These are phyloP conservation scores for Chiroxiphia lanceolata DNA, from an alignment of 2,797 vertebrate genomes.

Conservation along the genomic window DNA sequence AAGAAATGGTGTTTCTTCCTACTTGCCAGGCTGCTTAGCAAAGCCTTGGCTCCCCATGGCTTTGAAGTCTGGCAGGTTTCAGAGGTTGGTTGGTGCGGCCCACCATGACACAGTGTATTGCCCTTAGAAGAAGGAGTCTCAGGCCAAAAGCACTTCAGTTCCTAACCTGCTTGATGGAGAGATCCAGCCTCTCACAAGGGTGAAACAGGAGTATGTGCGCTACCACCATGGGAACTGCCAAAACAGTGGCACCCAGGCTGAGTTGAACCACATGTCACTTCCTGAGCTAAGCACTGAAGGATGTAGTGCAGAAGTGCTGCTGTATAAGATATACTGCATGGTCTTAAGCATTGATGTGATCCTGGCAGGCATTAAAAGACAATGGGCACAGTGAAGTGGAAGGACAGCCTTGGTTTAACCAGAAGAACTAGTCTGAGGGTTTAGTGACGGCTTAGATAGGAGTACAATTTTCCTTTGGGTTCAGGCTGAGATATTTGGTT, in stretches of 20 bases:
- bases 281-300: background rate
- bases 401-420: background rate
- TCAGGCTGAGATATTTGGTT: background rate
- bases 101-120: no score
- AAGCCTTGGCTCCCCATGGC: background rate
- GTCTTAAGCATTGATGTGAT: background rate
- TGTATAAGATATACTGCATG: background rate
- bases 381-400: background rate
- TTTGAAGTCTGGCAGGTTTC: background rate
- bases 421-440: background rate
- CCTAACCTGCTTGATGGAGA: background rate
- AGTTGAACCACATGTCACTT: fast-evolving
- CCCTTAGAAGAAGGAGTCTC: background rate
- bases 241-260: background rate
- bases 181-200: background rate
- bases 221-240: background rate
- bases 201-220: background rate
- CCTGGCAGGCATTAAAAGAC: background rate
- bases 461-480: background rate
- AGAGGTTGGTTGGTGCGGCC: background rate
- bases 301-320: background rate
- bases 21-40: background rate
- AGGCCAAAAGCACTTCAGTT: background rate
- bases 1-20: background rate
- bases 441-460: background rate